These are phyloP conservation scores for Ceratina calcarata DNA, from an alignment of 1,140 invertebrate genomes.

Conservation along the genomic window DNA sequence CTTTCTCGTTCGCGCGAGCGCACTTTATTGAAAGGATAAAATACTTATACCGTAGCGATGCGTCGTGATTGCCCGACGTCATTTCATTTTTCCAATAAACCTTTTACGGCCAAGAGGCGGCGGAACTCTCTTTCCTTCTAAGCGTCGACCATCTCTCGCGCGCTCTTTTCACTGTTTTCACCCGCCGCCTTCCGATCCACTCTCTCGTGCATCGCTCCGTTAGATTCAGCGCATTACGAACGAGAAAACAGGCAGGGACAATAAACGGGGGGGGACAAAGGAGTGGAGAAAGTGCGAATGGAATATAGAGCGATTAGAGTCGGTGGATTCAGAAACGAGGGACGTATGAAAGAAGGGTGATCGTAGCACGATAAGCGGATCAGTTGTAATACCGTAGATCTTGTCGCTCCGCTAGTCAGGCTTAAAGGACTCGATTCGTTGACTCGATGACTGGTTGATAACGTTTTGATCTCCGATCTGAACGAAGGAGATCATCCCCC, in stretches of 20 bases:
- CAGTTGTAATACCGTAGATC: conserved; percentile 26
- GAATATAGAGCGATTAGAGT: too few species aligned
- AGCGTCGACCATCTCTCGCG: background rate
- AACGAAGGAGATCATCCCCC: too few species aligned
- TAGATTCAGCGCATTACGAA: conserved; percentile 24
- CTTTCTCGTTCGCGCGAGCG: background rate
- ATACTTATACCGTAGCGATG: conserved; percentile 62
- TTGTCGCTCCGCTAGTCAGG: conserved; percentile 1
- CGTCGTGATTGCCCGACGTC: conserved; percentile 60
- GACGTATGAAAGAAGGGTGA: background rate
- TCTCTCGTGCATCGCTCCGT: too few species aligned
- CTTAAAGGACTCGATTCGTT: conserved; percentile 9
- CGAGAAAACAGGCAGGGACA: conserved; percentile 18
- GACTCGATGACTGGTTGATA: conserved; percentile 1
- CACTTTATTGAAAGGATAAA: conserved; percentile 63
- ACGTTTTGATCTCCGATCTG: background rate
- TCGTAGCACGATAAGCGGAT: conserved; percentile 51
- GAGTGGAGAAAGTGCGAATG: conserved; percentile 1
- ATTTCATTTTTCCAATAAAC: conserved; percentile 64
- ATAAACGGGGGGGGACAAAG: background rate
- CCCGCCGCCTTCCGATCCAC: background rate
- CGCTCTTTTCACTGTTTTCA: background rate
- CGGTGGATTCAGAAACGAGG: background rate
- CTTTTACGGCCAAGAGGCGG: conserved; percentile 32
- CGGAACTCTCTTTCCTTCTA: background rate